These are phyloP conservation scores for Trematocara macrostoma DNA, from an alignment of 2,113 vertebrate genomes.

Conservation along the genomic window DNA sequence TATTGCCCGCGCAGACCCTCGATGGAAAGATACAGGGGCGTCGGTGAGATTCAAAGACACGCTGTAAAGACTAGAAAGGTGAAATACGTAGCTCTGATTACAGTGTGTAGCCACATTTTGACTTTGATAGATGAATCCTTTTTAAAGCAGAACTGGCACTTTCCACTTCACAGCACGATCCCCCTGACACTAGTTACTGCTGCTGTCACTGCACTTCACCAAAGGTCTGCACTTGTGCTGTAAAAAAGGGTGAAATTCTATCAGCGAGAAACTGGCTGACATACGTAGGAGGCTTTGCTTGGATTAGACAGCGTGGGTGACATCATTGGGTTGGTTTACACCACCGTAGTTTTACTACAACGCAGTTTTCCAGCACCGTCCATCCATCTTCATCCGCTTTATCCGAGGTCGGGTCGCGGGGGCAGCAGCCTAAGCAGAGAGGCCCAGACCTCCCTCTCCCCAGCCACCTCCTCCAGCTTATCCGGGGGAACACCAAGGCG, in stretches of 20 bases:
- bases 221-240: not conserved
- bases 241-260: slow-evolving; percentile 3
- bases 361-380: not conserved
- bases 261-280: slow-evolving; percentile 20
- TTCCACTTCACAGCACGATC: not conserved
- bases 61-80: not conserved
- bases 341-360: not conserved
- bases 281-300: slow-evolving; percentile 17
- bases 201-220: not conserved
- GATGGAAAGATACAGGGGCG: not conserved
- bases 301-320: slow-evolving; percentile 17
- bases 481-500: no score
- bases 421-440: no score
- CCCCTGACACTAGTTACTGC: not conserved
- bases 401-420: no score
- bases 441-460: no score
- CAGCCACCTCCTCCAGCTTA: no score
- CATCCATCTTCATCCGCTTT: no score
- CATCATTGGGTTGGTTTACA: slow-evolving; percentile 14
- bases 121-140: slow-evolving; percentile 8
- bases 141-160: not conserved
- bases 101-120: not conserved
- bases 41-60: not conserved
- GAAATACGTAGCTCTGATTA: not conserved
- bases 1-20: not conserved